These are phyloP conservation scores for Enchytraeus crypticus DNA, from an alignment of 2,888 invertebrate species.

Conservation along the genomic window DNA sequence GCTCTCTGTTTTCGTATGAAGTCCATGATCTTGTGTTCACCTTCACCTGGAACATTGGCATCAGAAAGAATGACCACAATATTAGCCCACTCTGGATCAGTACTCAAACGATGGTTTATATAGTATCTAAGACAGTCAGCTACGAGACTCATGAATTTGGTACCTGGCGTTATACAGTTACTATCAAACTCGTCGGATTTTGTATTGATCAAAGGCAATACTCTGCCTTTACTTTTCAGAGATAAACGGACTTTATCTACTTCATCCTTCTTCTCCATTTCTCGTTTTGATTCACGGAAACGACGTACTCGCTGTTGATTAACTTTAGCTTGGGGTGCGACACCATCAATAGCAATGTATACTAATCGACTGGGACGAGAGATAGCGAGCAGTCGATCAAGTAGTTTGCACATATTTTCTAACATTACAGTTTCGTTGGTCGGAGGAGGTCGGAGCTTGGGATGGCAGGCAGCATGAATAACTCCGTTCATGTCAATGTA, in stretches of 20 bases:
- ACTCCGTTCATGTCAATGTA: constrained; percentile 99
- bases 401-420: constrained; percentile 96
- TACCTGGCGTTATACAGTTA: constrained; percentile 99
- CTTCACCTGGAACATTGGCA: constrained; percentile 96
- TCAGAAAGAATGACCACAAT: constrained; percentile 89
- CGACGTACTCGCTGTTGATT: constrained; percentile 95
- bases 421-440: constrained; percentile 99
- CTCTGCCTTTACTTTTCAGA: constrained; percentile 39
- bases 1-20: constrained; percentile 77
- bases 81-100: constrained; percentile 85
- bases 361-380: constrained; percentile 78
- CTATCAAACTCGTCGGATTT: constrained; percentile 93
- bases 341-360: constrained; percentile 99
- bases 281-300: constrained; percentile 92
- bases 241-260: constrained; percentile 56
- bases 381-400: constrained; percentile 85
- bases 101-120: constrained; percentile 80
- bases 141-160: constrained; percentile 88
- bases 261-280: constrained; percentile 58
- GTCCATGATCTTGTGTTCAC: constrained; percentile 98
- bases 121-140: constrained; percentile 70
- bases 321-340: constrained; percentile 98
- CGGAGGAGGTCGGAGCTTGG: constrained; percentile 89
- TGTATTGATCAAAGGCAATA: constrained; percentile 60
- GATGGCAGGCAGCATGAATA: constrained; percentile 98